phyloP scores from a whole-genome alignment of 2,797 vertebrate species.

The Rhincodon typus region DNA sequence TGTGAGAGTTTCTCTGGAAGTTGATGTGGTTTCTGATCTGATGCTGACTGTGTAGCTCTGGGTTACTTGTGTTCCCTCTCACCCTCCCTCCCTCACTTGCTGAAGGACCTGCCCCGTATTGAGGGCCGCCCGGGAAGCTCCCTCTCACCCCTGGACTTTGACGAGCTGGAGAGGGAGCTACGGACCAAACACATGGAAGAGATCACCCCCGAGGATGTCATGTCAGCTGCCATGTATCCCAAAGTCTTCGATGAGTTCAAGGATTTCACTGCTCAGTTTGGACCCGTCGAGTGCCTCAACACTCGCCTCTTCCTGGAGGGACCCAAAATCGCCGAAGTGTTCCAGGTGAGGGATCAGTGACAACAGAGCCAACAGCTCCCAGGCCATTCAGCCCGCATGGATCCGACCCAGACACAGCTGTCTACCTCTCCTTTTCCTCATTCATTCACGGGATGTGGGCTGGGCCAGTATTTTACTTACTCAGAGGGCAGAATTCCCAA shows the following conservation, averaged over 20 bases:
- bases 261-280: constrained; percentile 73
- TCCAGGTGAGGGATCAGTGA: constrained; percentile 63
- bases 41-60: too few relatives aligned
- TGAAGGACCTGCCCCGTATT: constrained; percentile 73
- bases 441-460: too few relatives aligned
- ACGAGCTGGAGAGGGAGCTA: constrained; percentile 64
- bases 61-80: not conserved
- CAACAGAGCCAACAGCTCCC: not conserved
- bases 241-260: constrained; percentile 83
- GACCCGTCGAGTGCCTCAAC: constrained; percentile 80
- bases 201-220: constrained; percentile 78
- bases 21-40: too few relatives aligned
- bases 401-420: not conserved
- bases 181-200: constrained; percentile 63
- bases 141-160: constrained; percentile 71
- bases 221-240: constrained; percentile 88
- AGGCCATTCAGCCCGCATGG: not conserved
- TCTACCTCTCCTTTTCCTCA: not conserved
- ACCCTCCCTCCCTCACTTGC: constrained; percentile 57
- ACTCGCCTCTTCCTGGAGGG: constrained; percentile 88
- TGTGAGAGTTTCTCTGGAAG: not conserved
- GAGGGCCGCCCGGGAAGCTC: constrained; percentile 83
- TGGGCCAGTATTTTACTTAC: too few relatives aligned
- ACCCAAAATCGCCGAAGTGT: constrained; percentile 84
- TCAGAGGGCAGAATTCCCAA: too few relatives aligned